Evolutionary conservation across 2,888 invertebrate genomes (phyloP), one percentile per base, ranked within the genome.

Genomic region (Lasius platythorax): DNA sequence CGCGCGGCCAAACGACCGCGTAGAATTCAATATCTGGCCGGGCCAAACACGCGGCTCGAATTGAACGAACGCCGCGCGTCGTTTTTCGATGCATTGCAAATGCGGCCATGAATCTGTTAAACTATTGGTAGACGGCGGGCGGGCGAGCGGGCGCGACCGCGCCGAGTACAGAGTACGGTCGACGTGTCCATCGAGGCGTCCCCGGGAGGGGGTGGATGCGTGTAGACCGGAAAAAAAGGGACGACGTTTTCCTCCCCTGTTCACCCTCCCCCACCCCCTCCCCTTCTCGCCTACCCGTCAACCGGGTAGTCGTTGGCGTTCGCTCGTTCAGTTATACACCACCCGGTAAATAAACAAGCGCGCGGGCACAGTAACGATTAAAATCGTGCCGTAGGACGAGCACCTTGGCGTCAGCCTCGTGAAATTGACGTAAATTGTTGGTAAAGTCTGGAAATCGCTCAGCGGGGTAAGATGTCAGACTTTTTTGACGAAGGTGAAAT

Each of bases 61-160:
- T 89, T 84, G 87, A 87, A 87, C 79, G 86, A 68, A 37, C 75
- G 75, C 30, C 83, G 33, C 43, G 23, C 87, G 87, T 87, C 87
- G 88, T 90, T 90, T 91, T 92, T 91, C 89, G 87, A 90, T 90
- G 90, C 90, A 89, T 89, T 88, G 88, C 87, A 89, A 91, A 91
- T 91, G 88, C 70, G 79, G 66, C 86, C 89, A 90, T 91, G 90
- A 90, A 90, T 91, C 89, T 87, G 87, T 90, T 90, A 85, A 88
- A 87, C 84, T 78, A 84, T 88, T 73, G 85, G 76, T 58, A 79
- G 85, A 67, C 82, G 78, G 15, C 40, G 50, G 43, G 30, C 5
- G 37, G 37, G 6, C 2, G 3, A 3, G 30, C 2, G 3, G 30
- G 30, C 2, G 30, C 3, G 56, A 18, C 64, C 70, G 73, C 50